Evolutionary conservation across 1,140 invertebrate genomes (phyloP), one percentile per base, ranked within the genome.

Genomic region (Aphidius ervi): DNA sequence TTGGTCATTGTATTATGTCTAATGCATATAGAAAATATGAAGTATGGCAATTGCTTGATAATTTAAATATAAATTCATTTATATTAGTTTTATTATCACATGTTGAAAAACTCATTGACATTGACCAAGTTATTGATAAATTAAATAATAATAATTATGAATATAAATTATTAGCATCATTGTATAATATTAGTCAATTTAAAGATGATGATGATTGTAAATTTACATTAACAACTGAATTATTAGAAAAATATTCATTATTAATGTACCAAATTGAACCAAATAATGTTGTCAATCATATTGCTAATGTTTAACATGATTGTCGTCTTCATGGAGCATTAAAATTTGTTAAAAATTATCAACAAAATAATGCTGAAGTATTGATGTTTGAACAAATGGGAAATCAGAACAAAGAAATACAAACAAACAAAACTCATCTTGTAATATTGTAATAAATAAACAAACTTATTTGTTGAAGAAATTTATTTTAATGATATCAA

Each of bases 241-340:
- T 86, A 31, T 74, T 85, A 16, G 87, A 89, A 69, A 77, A 76
- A 60, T 86, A 88, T 69, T 81, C 93, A 50, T 82, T 86, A 54
- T 76, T 92, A 4, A 84, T 91, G 80, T 91, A 89, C 68, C 75
- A 83, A 63, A 76, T 85, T 70, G 81, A 86, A 53, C 79, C 84
- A 3, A 70, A 76, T 39, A 74, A 10, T 47, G 78, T 80, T 23
- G 69, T 76, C 50, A 56, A 56, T 59, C 76, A 79, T 62, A 65
- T 79, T 20, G 23, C 23, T 31, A 68, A 72, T 62, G 74, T 73
- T 31, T 46, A 67, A 42, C 72, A 78, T 57, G 75, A 74, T n/a
- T 78, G 76, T 62, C 68, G 74, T 63, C 62, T 74, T 56, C 71
- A 77, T 40, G 70, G 70, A 65, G 78, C 76, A 16, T 65, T 79